A percentile compares a stretch with the other conserved stretches of the same genome.
phyloP scores from a whole-genome alignment of 2,113 vertebrate species.

The Gasterosteus nipponicus region DNA sequence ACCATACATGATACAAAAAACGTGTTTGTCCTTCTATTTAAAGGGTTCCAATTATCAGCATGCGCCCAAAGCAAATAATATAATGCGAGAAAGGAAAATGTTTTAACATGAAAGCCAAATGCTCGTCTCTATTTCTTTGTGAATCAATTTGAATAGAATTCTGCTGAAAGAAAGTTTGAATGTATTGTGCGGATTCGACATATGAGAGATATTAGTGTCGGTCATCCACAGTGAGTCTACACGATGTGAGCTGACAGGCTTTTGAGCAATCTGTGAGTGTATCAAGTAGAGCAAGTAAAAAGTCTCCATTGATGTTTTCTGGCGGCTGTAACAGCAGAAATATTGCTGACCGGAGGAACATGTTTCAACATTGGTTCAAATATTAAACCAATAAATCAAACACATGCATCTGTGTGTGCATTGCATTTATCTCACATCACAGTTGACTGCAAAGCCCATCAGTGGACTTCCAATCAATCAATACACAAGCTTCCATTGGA shows the following conservation, averaged over 20 bases:
- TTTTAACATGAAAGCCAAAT: constrained; percentile 42
- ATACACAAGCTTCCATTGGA: background rate
- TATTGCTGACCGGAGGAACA: background rate
- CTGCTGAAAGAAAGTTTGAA: constrained; percentile 32
- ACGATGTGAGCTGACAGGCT: background rate
- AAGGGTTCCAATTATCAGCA: constrained; percentile 7
- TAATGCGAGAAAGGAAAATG: constrained; percentile 18
- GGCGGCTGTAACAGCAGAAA: background rate
- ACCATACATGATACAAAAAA: background rate
- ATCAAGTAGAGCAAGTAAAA: background rate
- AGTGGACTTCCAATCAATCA: constrained; percentile 2
- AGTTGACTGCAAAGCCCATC: constrained; percentile 9
- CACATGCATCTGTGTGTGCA: constrained; percentile 10
- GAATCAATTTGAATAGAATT: constrained; percentile 58
- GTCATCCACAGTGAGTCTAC: background rate
- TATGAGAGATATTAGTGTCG: background rate
- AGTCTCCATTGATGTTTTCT: background rate
- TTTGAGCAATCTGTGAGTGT: constrained; percentile 7
- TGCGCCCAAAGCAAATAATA: constrained; percentile 8
- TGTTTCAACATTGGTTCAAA: constrained; percentile 5
- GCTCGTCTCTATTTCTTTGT: constrained; percentile 42
- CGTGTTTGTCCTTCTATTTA: constrained; percentile 36
- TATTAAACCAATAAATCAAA: background rate
- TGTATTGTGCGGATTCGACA: background rate
- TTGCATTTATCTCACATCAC: constrained; percentile 9